Evolutionary conservation across 2,113 vertebrate species (phyloP), one percentile per base, ranked within the genome.

Genomic region (Maylandia zebra): DNA sequence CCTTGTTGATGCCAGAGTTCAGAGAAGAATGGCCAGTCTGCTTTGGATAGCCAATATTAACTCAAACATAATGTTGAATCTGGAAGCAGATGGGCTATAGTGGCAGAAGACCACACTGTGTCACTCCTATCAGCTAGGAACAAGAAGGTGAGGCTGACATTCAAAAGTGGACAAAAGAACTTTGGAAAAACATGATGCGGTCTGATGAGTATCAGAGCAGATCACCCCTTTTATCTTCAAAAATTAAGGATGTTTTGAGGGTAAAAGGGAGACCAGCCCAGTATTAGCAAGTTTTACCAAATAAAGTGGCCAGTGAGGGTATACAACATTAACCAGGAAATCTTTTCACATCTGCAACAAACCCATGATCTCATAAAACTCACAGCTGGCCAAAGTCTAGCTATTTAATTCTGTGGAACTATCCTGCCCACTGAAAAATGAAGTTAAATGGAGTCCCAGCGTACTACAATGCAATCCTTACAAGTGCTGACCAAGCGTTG

Each of bases 401-500:
- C 41, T 45, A 48, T 10, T 24, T 30, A 45, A 45, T 74, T 74
- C 1, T 17, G 24, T 74, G 14, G 22, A 27, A 74, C 41, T 74
- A 74, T 45, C 41, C 13, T 10, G 14, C 69, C 14, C 69, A 30
- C 22, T 74, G 22, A 74, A 74, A 74, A 27, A 74, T 45, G 0
- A 74, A 48, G 0, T 74, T 30, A 45, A 74, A 71, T 43, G 2
- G 22, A 45, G 22, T 10, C 8, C 69, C 38, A 45, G 41, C 3
- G 0, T 43, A 45, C 14, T 74, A 74, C 69, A 11, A 45, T 45
- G 0, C 0, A 16, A 71, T 45, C 12, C 22, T 0, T 45, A 71
- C 38, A 16, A 5, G 22, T 71, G 1, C 12, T 16, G 38, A 71
- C 38, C 66, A 71, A 43, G 13, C 0, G 2, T 41, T 43, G 64